Evolutionary conservation across 1,140 invertebrate genomes (phyloP).

Genomic region (Caerostris extrusa): DNA sequence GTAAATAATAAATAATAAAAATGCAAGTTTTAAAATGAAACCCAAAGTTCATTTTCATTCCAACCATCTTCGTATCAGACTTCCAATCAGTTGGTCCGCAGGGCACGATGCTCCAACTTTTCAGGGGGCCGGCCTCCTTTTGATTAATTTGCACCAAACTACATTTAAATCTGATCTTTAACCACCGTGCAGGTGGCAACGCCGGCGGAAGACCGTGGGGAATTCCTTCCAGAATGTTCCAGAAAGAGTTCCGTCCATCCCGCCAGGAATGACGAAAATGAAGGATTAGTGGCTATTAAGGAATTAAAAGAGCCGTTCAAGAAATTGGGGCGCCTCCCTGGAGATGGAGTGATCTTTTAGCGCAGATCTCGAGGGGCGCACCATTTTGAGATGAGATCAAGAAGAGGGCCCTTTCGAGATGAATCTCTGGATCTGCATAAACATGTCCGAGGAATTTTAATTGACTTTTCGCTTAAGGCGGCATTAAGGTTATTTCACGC

Average conservation of each 20-base stretch:
- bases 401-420: not conserved
- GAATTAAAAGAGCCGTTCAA: not conserved
- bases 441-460: not conserved
- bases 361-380: not conserved
- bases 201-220: no score
- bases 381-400: not conserved
- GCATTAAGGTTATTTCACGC: not conserved
- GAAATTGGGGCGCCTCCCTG: not conserved
- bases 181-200: not conserved
- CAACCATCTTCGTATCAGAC: not conserved
- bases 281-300: slow-evolving; percentile 10
- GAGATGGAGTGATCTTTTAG: not conserved
- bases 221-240: not conserved
- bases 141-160: slow-evolving; percentile 12
- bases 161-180: not conserved
- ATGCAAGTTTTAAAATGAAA: not conserved
- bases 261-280: not conserved
- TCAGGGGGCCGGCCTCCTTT: not conserved
- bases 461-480: not conserved
- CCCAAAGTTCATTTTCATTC: not conserved
- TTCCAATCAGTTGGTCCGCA: no score
- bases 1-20: not conserved
- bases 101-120: no score
- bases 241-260: not conserved
- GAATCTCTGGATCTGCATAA: not conserved